Percentiles rank a stretch among this genome's conserved stretches.
phyloP scores from a whole-genome alignment of 2,888 invertebrate species.

The Rhodophaea formosa region DNA sequence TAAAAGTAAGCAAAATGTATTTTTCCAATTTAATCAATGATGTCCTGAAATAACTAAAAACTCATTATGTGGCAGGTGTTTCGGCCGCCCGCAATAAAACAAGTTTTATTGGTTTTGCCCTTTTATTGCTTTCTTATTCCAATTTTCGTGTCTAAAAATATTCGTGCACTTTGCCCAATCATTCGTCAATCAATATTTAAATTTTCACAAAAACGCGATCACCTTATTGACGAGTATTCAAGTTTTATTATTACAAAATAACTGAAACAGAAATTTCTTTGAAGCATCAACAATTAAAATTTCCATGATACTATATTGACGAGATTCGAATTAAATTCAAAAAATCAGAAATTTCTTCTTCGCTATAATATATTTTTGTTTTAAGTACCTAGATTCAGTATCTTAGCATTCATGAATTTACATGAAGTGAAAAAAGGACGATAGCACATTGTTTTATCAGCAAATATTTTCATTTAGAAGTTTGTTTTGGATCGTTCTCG shows the following conservation, averaged over 20 bases:
- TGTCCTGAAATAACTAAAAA: slow-evolving; percentile 49
- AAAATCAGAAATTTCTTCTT: neutral
- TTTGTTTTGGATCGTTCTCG: slow-evolving; percentile 25
- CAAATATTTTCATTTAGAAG: slow-evolving; percentile 32
- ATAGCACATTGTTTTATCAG: slow-evolving; percentile 19
- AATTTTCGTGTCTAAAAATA: slow-evolving; percentile 33
- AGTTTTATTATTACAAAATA: neutral
- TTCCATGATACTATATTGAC: neutral
- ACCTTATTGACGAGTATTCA: neutral
- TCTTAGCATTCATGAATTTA: neutral
- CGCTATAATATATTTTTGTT: neutral
- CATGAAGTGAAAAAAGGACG: slow-evolving; percentile 8
- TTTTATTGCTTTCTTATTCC: slow-evolving; percentile 56
- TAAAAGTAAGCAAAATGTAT: slow-evolving; percentile 10
- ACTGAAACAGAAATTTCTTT: neutral
- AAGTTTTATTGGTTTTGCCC: slow-evolving; percentile 63
- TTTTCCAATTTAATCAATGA: slow-evolving; percentile 36
- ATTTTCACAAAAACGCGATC: neutral
- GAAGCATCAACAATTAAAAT: neutral
- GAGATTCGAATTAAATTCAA: neutral
- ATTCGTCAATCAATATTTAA: slow-evolving; percentile 20
- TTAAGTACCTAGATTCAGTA: neutral
- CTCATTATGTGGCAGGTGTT: slow-evolving; percentile 69
- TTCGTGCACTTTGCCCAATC: slow-evolving; percentile 26
- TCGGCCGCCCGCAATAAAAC: slow-evolving; percentile 55